phyloP scores from a whole-genome alignment of 2,113 vertebrate species.

The Neolamprologus caudopunctatus region DNA sequence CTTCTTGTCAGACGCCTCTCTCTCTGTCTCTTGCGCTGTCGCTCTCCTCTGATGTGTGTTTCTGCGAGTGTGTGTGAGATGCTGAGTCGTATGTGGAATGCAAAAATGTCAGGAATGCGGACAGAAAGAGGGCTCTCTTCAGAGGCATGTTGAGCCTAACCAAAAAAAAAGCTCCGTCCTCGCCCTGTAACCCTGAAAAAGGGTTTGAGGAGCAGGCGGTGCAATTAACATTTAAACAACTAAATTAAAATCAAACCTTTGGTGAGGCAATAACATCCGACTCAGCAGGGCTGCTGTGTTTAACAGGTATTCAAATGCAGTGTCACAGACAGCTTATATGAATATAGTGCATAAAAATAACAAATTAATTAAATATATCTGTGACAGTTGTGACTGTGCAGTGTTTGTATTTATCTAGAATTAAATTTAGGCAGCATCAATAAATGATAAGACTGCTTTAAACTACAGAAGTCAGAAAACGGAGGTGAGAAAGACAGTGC shows the following conservation, averaged over 20 bases:
- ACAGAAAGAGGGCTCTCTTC: slow-evolving; percentile 15
- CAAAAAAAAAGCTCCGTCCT: background rate
- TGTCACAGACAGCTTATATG: background rate
- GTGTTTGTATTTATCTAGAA: background rate
- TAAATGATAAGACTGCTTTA: background rate
- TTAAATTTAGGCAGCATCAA: background rate
- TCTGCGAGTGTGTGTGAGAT: background rate
- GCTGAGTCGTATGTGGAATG: slow-evolving; percentile 36
- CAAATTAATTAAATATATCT: background rate
- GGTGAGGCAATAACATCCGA: too few relatives aligned
- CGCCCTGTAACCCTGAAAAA: background rate
- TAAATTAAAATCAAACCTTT: background rate
- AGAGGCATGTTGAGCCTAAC: slow-evolving; percentile 8
- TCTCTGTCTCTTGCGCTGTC: background rate
- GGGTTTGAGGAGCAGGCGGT: background rate
- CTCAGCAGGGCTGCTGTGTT: background rate
- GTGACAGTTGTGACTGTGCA: background rate
- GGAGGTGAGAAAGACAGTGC: background rate
- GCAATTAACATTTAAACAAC: background rate
- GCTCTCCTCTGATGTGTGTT: background rate
- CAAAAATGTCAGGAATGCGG: slow-evolving; percentile 58
- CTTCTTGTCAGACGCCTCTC: background rate
- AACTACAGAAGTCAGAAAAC: background rate
- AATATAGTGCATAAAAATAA: background rate
- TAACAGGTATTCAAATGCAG: background rate